phyloP scores from a whole-genome alignment of 2,797 vertebrate genomes.

The Steatocranus sp. region DNA sequence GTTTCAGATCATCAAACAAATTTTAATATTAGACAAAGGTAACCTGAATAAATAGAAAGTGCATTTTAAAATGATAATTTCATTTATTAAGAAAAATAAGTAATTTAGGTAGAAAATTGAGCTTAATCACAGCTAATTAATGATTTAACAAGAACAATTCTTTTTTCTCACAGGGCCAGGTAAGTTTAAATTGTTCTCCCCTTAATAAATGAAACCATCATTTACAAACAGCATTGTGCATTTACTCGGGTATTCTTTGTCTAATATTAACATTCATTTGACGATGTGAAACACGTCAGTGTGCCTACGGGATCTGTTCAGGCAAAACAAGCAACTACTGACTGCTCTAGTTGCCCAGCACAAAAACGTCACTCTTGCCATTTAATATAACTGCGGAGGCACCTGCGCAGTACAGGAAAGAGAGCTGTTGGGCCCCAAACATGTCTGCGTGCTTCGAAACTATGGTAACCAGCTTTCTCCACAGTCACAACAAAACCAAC shows the following conservation, averaged over 20 bases:
- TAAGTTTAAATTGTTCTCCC: neutral
- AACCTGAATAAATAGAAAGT: neutral
- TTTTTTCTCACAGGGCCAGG: neutral
- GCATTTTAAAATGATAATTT: neutral
- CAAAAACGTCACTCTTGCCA: neutral
- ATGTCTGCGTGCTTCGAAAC: constrained; percentile 14
- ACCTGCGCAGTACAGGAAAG: neutral
- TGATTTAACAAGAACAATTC: neutral
- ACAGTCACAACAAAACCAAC: constrained; percentile 54
- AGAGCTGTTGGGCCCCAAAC: neutral
- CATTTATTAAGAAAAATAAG: neutral
- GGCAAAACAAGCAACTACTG: neutral
- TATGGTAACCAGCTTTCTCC: constrained; percentile 52
- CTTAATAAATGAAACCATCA: neutral
- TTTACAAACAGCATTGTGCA: neutral
- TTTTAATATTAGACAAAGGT: neutral
- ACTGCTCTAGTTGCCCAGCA: neutral
- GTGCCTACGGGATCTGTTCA: neutral
- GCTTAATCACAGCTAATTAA: neutral
- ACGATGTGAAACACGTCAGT: neutral
- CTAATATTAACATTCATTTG: neutral
- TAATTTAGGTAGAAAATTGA: neutral
- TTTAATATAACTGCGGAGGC: neutral
- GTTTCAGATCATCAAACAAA: neutral
- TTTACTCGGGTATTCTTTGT: neutral